Evolutionary conservation across 2,113 vertebrate species (phyloP).

Genomic region (Ammodytes dubius): DNA sequence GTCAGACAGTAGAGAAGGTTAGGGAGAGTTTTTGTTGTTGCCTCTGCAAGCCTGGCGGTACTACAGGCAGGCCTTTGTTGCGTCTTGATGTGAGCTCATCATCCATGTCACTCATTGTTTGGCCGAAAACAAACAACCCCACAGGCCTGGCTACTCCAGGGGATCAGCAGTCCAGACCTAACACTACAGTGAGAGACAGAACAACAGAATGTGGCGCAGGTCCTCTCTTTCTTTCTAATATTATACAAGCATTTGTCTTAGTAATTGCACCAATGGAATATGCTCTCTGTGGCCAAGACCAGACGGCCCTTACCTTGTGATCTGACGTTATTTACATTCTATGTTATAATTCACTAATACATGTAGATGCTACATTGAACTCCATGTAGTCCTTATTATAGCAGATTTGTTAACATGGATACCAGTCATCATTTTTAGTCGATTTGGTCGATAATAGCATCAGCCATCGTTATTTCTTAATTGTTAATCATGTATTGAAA

Average conservation of each 20-base stretch:
- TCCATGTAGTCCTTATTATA: background rate
- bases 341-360: background rate
- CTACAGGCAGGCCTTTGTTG: constrained; percentile 73
- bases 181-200: background rate
- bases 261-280: background rate
- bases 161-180: constrained; percentile 44
- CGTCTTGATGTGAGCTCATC: constrained; percentile 74
- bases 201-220: background rate
- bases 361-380: background rate
- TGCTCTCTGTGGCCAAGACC: background rate
- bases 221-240: background rate
- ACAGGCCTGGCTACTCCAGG: constrained; percentile 43
- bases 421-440: background rate
- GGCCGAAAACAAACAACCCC: constrained; percentile 73
- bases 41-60: constrained; percentile 31
- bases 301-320: background rate
- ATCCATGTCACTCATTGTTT: constrained; percentile 78
- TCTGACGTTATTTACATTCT: background rate
- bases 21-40: constrained; percentile 54
- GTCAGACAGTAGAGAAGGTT: constrained; percentile 29
- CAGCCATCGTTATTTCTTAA: background rate
- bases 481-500: too few relatives aligned
- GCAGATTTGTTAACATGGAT: background rate
- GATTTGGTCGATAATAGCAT: too few relatives aligned
- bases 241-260: background rate